Base-by-base conservation (phyloP, 2,797 vertebrate species). In the Aldrovandia affinis region DNA sequence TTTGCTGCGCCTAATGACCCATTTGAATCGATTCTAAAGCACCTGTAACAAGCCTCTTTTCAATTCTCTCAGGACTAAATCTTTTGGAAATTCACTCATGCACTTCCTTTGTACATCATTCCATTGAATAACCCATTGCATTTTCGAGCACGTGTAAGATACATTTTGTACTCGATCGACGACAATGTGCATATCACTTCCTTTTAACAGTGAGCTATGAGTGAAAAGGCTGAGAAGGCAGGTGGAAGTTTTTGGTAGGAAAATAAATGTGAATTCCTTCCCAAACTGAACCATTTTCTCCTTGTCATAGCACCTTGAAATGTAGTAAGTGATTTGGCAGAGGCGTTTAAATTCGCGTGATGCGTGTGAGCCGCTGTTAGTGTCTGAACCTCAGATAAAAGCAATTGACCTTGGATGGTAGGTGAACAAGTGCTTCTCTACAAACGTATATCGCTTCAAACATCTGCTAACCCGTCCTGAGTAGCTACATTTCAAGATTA, bases 41-140 rank as follows among this genome's bases (percentile, higher is more conserved):
- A 73, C 33, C 30, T 73, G 30, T 6, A 73, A 73, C 68, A 20
- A 15, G 30, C 30, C 68, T 20, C 30, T 39, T 39, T 30, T 7
- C 28, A 28, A 30, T 30, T 59, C 61, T 30, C 25, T 30, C 61
- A 65, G 61, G 61, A 30, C n/a, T 30, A 9, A 9, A n/a, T 30
- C n/a, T 65, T 65, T 12, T 6, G 25, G n/a, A 65, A 28, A 65
- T 28, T 30, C 25, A 28, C 25, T 30, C 25, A 8, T 9, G 28
- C 61, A 65, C 61, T 28, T 30, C 8, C 6, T 65, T 30, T 30
- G 61, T n/a, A 8, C 61, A 30, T 30, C 7, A 14, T 28, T 81
- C 68, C 82, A 73, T 75, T 78, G 85, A 81, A 79, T 87, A 88
- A 87, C 88, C 84, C 86, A 85, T 77, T 81, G 81, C 14, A 54